phyloP scores from a whole-genome alignment of 2,113 vertebrate species.

The Anthoscopus minutus region DNA sequence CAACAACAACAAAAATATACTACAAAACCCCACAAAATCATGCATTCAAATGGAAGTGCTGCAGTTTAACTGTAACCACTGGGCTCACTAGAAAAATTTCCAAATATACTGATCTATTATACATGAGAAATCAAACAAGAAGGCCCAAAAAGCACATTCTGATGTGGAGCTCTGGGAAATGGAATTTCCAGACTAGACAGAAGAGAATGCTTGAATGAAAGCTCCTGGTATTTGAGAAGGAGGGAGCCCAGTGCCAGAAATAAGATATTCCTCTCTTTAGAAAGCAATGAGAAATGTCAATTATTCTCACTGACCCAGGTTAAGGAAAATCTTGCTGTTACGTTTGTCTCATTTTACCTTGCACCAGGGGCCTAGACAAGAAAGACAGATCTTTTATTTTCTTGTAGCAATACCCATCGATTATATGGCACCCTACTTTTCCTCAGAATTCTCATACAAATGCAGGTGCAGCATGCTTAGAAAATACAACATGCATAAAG shows the following conservation, averaged over 20 bases:
- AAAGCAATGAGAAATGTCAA: neutral
- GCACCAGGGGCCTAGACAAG: neutral
- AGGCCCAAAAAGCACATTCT: neutral
- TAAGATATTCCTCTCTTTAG: neutral
- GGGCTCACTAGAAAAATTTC: neutral
- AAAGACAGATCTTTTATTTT: neutral
- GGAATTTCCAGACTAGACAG: neutral
- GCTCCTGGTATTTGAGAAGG: neutral
- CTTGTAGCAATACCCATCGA: neutral
- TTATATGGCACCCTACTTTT: neutral
- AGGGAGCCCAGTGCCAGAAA: neutral
- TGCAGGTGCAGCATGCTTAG: neutral
- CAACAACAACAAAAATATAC: too few relatives aligned
- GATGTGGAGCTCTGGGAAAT: neutral
- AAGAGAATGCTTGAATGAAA: neutral
- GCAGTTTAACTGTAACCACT: neutral
- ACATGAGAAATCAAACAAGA: neutral
- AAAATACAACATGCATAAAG: neutral
- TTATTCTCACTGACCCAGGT: neutral
- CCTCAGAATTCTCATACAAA: neutral
- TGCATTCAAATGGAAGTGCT: neutral
- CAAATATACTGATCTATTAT: neutral
- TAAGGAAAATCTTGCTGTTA: neutral
- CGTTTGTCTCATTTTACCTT: neutral
- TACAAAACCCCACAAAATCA: neutral